Base-by-base conservation (phyloP, 2,888 invertebrate species). In the Ichneumoninae sp. region DNA sequence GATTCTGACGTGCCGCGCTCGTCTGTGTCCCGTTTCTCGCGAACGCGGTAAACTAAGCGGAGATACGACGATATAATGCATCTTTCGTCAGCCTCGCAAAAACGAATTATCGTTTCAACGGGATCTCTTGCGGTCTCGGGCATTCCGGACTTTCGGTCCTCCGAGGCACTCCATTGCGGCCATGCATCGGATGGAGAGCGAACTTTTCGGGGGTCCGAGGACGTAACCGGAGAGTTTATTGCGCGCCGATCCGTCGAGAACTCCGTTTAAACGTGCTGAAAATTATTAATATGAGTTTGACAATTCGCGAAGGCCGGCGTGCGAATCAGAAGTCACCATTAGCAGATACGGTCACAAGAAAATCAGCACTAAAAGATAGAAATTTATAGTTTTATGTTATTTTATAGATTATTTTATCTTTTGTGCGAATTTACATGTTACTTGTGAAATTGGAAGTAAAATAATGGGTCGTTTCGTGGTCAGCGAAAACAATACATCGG, bases 1-100 rank as follows among this genome's bases (percentile, higher is more conserved):
- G 72, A 77, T 74, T 44, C 30, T 62, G 44, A 68, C 22, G 77
- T 72, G 50, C 30, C 70, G 66, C 47, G 47, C 33, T 70, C 36
- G 22, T 47, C 16, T 10, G 36, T 47, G 47, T 50, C 33, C 19
- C 22, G 22, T 44, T 40, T 50, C 44, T 19, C 16, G 50, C 16
- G n/a, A 30, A 19, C 10, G 62, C 50, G 30, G 57, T 22, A 72
- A 74, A 68, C 57, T 40, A 54, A 33, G 62, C 30, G 16, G 16
- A 33, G 62, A 33, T 62, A 62, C 62, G 62, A n/a, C 62, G 62
- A 33, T 62, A 33, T 33, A 62, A 30, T 1, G 16, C 62, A 22
- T 54, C 62, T 57, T 57, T 57, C 13, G 57, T 26, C 22, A 22
- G 26, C 26, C 57, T 22, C 22, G 57, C 57, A 57, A 57, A 57